phyloP scores from a whole-genome alignment of 2,888 invertebrate genomes.

The Trichogramma dendrolimi region DNA sequence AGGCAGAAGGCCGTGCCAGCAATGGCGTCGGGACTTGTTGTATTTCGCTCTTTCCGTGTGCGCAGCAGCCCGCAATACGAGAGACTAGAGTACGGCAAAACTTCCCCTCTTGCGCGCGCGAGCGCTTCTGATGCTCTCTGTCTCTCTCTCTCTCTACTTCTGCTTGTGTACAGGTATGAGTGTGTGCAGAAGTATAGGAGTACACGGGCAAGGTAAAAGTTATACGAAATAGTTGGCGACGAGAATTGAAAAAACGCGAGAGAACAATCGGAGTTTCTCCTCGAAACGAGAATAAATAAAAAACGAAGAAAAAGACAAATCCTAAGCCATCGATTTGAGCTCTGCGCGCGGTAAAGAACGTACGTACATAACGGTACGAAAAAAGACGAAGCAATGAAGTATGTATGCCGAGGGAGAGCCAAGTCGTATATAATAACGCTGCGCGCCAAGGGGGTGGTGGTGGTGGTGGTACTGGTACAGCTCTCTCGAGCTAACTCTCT shows the following conservation, averaged over 20 bases:
- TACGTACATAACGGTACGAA: too few species aligned
- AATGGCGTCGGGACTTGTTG: slow-evolving; percentile 53
- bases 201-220: not conserved
- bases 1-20: slow-evolving; percentile 47
- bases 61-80: not conserved
- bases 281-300: slow-evolving; percentile 5
- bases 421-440: slow-evolving; percentile 6
- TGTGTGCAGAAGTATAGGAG: too few species aligned
- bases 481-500: not conserved
- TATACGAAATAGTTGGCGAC: not conserved
- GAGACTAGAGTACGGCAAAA: not conserved
- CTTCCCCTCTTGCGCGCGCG: not conserved
- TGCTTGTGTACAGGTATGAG: too few species aligned
- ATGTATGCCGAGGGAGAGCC: slow-evolving; percentile 13
- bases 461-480: not conserved
- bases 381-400: slow-evolving; percentile 1
- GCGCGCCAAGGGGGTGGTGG: slow-evolving; percentile 14
- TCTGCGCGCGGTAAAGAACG: too few species aligned
- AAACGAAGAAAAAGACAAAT: slow-evolving; percentile 4
- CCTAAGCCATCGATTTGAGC: too few species aligned
- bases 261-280: slow-evolving; percentile 5
- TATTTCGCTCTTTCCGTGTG: slow-evolving; percentile 46
- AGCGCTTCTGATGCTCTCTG: not conserved
- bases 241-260: not conserved
- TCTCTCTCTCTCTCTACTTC: not conserved